phyloP scores from a whole-genome alignment of 1,140 invertebrate genomes.

The Danaus plexippus region DNA sequence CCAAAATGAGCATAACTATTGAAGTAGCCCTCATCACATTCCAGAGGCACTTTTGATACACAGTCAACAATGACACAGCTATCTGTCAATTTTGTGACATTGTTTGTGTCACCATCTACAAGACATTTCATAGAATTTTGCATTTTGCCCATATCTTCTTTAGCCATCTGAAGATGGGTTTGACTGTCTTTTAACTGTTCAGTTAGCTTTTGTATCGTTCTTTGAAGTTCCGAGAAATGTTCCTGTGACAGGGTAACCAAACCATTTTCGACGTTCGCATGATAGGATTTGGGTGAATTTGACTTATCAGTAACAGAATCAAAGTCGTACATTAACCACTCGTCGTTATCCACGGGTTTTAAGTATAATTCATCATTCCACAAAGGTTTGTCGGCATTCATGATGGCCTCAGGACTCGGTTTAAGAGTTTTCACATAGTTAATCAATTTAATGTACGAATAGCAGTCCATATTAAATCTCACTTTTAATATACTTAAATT shows the following conservation, averaged over 20 bases:
- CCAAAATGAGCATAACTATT: slow-evolving; percentile 97
- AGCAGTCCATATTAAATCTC: slow-evolving; percentile 84
- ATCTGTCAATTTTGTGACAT: slow-evolving; percentile 28
- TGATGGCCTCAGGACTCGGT: slow-evolving; percentile 72
- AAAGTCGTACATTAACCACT: slow-evolving; percentile 85
- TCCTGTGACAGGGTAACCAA: slow-evolving; percentile 74
- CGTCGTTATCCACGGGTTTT: slow-evolving; percentile 84
- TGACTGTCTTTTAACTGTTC: slow-evolving; percentile 72
- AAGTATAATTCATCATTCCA: slow-evolving; percentile 88
- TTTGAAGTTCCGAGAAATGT: slow-evolving; percentile 76
- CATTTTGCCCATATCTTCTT: slow-evolving; percentile 77
- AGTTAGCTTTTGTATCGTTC: slow-evolving; percentile 73
- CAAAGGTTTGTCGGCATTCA: slow-evolving; percentile 62
- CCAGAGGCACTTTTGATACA: slow-evolving; percentile 68
- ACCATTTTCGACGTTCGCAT: slow-evolving; percentile 75
- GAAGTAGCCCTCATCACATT: slow-evolving; percentile 88
- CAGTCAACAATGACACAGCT: slow-evolving; percentile 48
- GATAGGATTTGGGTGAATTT: slow-evolving; percentile 57
- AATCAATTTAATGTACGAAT: slow-evolving; percentile 89
- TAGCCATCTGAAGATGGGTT: slow-evolving; percentile 72
- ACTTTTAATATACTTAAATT: slow-evolving; percentile 78
- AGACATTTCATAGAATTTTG: slow-evolving; percentile 75
- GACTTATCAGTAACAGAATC: slow-evolving; percentile 50
- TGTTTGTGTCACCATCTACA: slow-evolving; percentile 56
- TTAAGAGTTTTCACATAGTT: slow-evolving; percentile 86